Evolutionary conservation across 2,113 vertebrate species (phyloP), one percentile per base, ranked within the genome.

Genomic region (Antennarius striatus): DNA sequence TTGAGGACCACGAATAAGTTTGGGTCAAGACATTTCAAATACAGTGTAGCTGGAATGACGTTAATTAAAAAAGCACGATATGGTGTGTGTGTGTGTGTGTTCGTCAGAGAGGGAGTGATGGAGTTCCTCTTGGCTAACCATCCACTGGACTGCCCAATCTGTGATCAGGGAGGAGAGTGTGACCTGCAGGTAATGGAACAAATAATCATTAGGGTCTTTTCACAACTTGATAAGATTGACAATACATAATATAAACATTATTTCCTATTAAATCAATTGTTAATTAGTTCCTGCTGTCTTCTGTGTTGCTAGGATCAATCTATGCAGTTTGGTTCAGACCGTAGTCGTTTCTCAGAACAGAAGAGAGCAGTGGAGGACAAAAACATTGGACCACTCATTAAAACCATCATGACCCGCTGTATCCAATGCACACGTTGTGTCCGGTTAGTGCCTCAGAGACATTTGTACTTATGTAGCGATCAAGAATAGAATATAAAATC

Each of bases 121-220:
- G 96, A 98, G 84, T 98, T 98, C 77, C 90, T 98, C 55, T 80
- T 98, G 86, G 95, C 96, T 77, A 98, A 98, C 90, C 97, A 99
- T 76, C 97, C 96, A 1, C 47, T 98, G 88, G 96, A 99, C 79
- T 97, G 96, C 81, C 97, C 96, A 74, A 98, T 98, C 79, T 99
- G 96, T 92, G 96, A 98, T 90, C 96, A 98, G 63, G 97, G 95
- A 75, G 96, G 97, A 88, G 96, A 99, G 84, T 99, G 97, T 88
- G 97, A 99, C 85, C 89, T 99, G 15, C 97, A 98, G 96, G 97
- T 98, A 93, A 22, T 22, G 22, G 22, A 22, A 22, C 22, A 22
- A 22, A 2, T 22, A 22, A 22, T 22, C 22, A 22, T 22, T 22
- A 22, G 22, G 22, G 22, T 22, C 22, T 22, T 22, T 22, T 22